Percentiles rank a stretch among this genome's conserved stretches.
Conservation (phyloP, 2,888 invertebrate genomes). For the Nasonovia ribisnigri region DNA sequence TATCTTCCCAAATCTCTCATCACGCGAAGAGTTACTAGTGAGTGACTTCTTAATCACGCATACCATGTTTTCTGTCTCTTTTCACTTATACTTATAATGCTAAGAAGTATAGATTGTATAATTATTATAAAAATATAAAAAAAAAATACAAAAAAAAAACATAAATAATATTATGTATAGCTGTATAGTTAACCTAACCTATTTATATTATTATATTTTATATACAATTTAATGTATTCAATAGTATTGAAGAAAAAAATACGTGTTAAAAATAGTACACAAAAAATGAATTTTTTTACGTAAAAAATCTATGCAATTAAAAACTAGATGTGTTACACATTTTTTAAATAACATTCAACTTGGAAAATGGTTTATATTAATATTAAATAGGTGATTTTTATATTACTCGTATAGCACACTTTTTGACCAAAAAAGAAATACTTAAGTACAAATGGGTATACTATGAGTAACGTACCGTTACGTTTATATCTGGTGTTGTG, state of each 20-base stretch:
- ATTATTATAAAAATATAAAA: no score
- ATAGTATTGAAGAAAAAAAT: background rate
- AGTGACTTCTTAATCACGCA: no score
- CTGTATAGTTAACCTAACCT: no score
- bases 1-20: no score
- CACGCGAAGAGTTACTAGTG: no score
- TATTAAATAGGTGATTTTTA: background rate
- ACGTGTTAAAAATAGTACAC: background rate
- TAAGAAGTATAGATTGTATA: no score
- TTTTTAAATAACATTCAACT: background rate
- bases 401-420: background rate
- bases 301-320: background rate
- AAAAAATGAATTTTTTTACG: background rate
- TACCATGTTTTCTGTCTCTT: no score
- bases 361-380: background rate
- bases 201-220: background rate
- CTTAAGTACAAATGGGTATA: background rate
- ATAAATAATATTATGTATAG: no score
- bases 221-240: background rate
- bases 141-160: no score
- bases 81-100: no score
- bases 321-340: background rate
- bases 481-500: background rate
- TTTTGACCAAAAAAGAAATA: background rate
- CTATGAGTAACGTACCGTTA: background rate